phyloP scores from a whole-genome alignment of 1,140 invertebrate genomes.

The Drosophila bocqueti region DNA sequence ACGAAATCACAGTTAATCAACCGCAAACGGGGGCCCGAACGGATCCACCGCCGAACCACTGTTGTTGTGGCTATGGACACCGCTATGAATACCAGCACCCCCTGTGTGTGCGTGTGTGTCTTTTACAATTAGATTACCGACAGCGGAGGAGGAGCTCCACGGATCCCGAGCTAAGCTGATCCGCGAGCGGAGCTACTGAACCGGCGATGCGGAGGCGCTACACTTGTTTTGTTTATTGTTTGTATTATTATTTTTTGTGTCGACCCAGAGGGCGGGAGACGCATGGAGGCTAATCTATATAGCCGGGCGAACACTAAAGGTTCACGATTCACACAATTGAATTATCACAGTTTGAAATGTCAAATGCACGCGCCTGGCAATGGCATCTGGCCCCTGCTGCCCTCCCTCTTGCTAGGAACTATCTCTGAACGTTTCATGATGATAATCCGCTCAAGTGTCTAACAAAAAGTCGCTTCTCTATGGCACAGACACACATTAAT shows the following conservation, averaged over 20 bases:
- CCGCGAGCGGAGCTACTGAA: constrained; percentile 36
- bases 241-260: constrained; percentile 32
- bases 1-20: constrained; percentile 77
- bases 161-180: constrained; percentile 19
- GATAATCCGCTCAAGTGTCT: constrained; percentile 68
- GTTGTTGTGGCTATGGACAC: constrained; percentile 25
- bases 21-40: constrained; percentile 61
- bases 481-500: constrained; percentile 9
- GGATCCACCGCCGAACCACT: constrained; percentile 29
- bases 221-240: constrained; percentile 50
- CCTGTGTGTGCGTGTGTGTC: constrained; percentile 35
- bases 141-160: constrained; percentile 45
- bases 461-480: constrained; percentile 57
- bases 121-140: constrained; percentile 80
- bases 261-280: not conserved
- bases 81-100: constrained; percentile 15
- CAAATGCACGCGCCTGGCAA: constrained; percentile 71
- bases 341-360: constrained; percentile 83
- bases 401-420: not conserved
- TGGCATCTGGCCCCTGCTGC: constrained; percentile 1
- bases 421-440: constrained; percentile 37
- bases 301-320: constrained; percentile 53
- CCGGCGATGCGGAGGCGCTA: constrained; percentile 60
- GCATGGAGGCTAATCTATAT: constrained; percentile 28
- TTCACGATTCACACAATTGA: constrained; percentile 75